Evolutionary conservation across 2,888 invertebrate genomes (phyloP), one percentile per base, ranked within the genome.

Genomic region (Hyppa rectilinea): DNA sequence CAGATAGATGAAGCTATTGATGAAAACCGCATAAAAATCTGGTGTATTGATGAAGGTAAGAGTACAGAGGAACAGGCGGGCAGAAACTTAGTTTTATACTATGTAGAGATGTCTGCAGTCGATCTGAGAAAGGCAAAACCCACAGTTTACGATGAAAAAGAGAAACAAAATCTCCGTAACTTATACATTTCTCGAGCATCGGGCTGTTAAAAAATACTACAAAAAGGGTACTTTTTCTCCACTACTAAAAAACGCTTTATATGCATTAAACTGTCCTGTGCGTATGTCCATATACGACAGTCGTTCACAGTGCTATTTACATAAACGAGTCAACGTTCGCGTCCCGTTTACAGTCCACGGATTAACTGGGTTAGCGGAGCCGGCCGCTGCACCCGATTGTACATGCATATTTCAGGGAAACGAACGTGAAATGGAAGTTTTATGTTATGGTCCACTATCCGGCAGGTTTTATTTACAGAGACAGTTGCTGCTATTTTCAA

Each of bases 321-420:
- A 77, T 80, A 68, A 63, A 56, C 50, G 66, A 80, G 74, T 74
- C 71, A 67, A 65, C 73, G 80, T 71, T 63, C 77, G 52, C 71
- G 78, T 64, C 71, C 77, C 64, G 75, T 78, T 49, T 75, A 80
- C 82, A 73, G 80, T 65, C 71, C 75, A 79, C 64, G 56, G 71
- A 66, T 59, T 81, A 86, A 81, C 78, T 87, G 62, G 86, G 84
- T 85, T 85, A 83, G 59, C 71, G 72, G 63, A 71, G 61, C 52
- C 71, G 77, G 55, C 70, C 66, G 63, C 59, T 75, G 74, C 75
- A 75, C 71, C 63, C 69, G 78, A 49, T 29, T 55, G 59, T 61
- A 71, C 49, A 47, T 77, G 64, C 67, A 82, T 76, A 82, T 80
- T 79, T 71, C 75, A 79, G 68, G 66, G 53, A 71, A 66, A 50